Evolutionary conservation across 2,113 vertebrate genomes (phyloP).

Genomic region (Orientallactaga bullata): DNA sequence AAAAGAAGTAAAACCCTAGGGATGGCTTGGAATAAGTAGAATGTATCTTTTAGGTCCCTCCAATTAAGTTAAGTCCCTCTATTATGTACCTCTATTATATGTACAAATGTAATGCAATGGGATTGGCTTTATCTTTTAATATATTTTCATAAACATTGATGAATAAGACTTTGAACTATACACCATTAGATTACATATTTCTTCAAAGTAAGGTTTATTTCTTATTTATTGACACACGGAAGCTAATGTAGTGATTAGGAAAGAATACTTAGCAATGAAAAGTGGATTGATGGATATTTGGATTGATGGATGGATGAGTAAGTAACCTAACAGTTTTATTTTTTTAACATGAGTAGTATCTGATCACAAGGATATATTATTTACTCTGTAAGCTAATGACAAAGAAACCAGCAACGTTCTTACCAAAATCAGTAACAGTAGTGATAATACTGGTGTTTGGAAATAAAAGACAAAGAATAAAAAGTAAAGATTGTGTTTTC

Average conservation of each 20-base stretch:
- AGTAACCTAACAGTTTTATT: neutral
- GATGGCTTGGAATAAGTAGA: neutral
- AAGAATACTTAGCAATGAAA: neutral
- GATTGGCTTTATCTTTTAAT: neutral
- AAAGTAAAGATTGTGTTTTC: slow-evolving; percentile 5
- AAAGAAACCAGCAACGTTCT: slow-evolving; percentile 31
- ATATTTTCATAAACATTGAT: neutral
- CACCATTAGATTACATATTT: neutral
- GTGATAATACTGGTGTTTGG: neutral
- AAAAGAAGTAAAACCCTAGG: neutral
- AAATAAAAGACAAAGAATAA: slow-evolving; percentile 36
- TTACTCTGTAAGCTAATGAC: neutral
- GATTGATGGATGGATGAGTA: neutral
- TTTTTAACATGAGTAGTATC: neutral
- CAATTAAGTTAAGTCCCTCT: too few species aligned
- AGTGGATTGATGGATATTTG: neutral
- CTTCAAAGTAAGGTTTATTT: neutral
- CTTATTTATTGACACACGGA: neutral
- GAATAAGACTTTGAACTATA: neutral
- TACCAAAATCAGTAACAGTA: neutral
- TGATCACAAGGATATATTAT: neutral
- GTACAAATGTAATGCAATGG: neutral
- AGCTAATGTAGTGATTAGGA: neutral
- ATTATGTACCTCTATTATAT: too few species aligned
- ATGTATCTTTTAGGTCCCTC: neutral